These are phyloP conservation scores for Pholis gunnellus DNA, from an alignment of 2,113 vertebrate genomes.

Conservation along the genomic window DNA sequence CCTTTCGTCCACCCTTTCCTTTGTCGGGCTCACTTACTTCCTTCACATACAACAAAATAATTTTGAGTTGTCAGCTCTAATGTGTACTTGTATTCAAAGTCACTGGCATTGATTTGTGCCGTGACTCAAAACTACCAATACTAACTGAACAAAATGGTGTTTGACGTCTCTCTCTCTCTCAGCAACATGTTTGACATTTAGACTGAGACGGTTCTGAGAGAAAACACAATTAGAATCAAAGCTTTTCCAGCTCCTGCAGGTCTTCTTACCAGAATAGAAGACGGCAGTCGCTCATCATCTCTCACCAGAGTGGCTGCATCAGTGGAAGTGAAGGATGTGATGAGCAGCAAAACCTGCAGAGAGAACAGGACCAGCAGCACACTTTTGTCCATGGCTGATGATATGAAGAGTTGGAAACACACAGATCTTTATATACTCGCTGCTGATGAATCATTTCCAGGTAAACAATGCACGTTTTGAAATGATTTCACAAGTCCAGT, in stretches of 20 bases:
- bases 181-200: neutral
- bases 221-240: neutral
- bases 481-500: neutral
- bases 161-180: neutral
- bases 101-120: neutral
- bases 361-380: conserved; percentile 51
- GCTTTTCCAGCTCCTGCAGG: neutral
- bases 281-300: neutral
- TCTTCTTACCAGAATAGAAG: conserved; percentile 5
- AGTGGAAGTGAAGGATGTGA: conserved; percentile 28
- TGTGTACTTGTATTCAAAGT: neutral
- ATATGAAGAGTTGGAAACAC: neutral
- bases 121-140: neutral
- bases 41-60: neutral
- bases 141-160: neutral
- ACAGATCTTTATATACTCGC: conserved; percentile 43
- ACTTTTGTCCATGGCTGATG: conserved; percentile 44
- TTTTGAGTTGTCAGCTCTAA: neutral
- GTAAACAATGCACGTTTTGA: neutral
- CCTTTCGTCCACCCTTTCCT: neutral
- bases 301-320: conserved; percentile 3
- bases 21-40: neutral
- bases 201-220: neutral
- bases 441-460: neutral
- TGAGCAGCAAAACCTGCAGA: conserved; percentile 63